Base-by-base conservation (phyloP, 1,140 invertebrate species). In the Tetranychus urticae region DNA sequence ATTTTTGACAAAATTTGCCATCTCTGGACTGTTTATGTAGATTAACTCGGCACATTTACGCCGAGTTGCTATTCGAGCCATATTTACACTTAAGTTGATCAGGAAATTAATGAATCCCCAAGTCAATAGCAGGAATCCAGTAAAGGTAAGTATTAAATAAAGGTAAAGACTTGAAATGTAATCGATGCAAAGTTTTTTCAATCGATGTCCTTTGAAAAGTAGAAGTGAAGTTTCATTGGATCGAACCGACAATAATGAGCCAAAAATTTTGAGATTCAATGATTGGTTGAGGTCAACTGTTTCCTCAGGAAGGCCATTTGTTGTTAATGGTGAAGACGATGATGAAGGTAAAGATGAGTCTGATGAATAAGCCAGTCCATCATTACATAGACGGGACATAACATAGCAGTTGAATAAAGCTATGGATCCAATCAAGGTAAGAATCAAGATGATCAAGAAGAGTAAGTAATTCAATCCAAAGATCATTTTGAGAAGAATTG, bases 121-220 rank as follows among this genome's bases (percentile, higher is more conserved):
- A 23, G 34, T 50, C 1, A 58, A 5, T 14, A 60, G 31, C 1
- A 59, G 12, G 33, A 59, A 60, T 10, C 62, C 62, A 33, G 42
- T 34, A 8, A 52, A 35, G 31, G 57, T 45, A 8, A 63, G 50
- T 34, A 63, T 60, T 1, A 63, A 45, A 45, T 63, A 62, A 50
- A 65, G 33, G 12, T 42, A 47, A 2, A 65, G 58, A 2, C 12
- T 57, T 0, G 58, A 60, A 3, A 65, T 47, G 59, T 64, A 65
- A 50, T 65, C 64, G 31, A 45, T 57, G 50, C 64, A 65, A n/a
- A 65, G 46, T 37, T 42, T 65, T 63, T 65, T 62, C 54, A 65
- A 52, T 3, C 64, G 48, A 60, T 63, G 47, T 60, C 58, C 58
- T 23, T 60, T 47, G 37, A 65, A 65, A 58, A 64, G 59, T 14